Evolutionary conservation across 1,140 invertebrate species (phyloP), one percentile per base, ranked within the genome.

Genomic region (Drosophila ananassae): DNA sequence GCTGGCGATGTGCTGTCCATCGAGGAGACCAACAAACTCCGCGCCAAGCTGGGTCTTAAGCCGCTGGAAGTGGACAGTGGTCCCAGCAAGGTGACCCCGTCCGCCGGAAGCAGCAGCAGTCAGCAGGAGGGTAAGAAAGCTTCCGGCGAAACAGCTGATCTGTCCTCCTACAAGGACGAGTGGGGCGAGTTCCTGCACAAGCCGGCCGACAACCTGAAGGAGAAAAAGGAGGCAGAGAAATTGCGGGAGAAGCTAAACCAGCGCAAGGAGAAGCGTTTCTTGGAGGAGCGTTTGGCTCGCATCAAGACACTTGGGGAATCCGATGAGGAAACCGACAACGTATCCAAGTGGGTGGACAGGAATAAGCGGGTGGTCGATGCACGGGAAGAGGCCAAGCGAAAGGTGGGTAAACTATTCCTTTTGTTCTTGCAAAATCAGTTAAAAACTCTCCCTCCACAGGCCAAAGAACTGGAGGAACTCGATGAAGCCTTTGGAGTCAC

Each of bases 401-500:
- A 96, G 90, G 98, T 98, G 92, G 92, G 81, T 69, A 17, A 17
- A 17, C 17, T 17, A 17, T 17, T 17, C 17, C 17, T 17, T 17
- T 0, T 17, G 1, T 17, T 17, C 17, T 17, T 17, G 17, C 17
- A 17, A 17, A 17, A 17, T 17, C 17, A 17, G 17, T 17, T 17
- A 17, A 17, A 17, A 17, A 17, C 17, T 17, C 0, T 17, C 17
- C 17, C 17, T 1, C 62, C 79, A 13, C 89, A 97, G 96, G 98
- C 97, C 39, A 98, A 98, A 92, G 94, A 97, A 93, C 92, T 99
- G 72, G 97, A 99, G 92, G 98, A 99, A 92, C 94, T 99, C 92
- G 98, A 99, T 93, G 96, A 95, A 90, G 97, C 97, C 89, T 99
- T 99, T 95, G 98, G 98, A 32, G 95, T 99, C 59, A 94, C 95